Percentiles rank a stretch among this genome's conserved stretches.
Evolutionary conservation across 2,113 vertebrate genomes (phyloP).

Genomic region (Cepphus grylle): DNA sequence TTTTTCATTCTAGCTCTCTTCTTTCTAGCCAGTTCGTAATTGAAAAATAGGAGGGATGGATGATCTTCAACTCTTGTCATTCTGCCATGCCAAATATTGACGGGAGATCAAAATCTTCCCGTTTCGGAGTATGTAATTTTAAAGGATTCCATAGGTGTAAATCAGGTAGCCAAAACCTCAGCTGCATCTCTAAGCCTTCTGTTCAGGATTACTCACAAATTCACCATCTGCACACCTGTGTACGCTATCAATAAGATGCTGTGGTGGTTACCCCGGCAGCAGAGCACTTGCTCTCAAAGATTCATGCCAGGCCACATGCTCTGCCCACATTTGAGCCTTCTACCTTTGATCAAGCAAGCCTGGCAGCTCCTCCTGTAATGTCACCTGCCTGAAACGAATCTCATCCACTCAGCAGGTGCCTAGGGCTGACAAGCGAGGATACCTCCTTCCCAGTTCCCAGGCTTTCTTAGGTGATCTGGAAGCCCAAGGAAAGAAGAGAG

Average conservation of each 20-base stretch:
- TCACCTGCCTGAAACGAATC: background rate
- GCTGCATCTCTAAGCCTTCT: background rate
- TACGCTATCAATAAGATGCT: rapidly evolving
- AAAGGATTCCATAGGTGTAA: background rate
- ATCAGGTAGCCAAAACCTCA: background rate
- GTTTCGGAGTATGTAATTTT: background rate
- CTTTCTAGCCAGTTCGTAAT: background rate
- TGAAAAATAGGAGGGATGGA: background rate
- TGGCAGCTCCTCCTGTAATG: rapidly evolving
- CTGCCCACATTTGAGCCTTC: background rate
- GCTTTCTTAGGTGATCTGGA: background rate
- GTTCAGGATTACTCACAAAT: background rate
- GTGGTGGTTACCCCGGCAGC: rapidly evolving
- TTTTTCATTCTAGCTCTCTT: background rate
- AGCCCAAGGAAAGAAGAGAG: background rate
- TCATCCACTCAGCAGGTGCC: background rate
- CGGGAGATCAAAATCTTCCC: rapidly evolving
- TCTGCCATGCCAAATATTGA: background rate
- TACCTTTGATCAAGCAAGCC: background rate
- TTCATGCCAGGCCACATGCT: rapidly evolving
- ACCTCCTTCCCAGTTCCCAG: background rate
- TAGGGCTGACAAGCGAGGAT: rapidly evolving
- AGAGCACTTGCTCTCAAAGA: rapidly evolving
- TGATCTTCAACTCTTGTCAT: background rate
- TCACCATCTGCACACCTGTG: background rate